Percentiles rank a stretch among this genome's conserved stretches.
phyloP scores from a whole-genome alignment of 2,797 vertebrate genomes.

The Linurgus olivaceus region DNA sequence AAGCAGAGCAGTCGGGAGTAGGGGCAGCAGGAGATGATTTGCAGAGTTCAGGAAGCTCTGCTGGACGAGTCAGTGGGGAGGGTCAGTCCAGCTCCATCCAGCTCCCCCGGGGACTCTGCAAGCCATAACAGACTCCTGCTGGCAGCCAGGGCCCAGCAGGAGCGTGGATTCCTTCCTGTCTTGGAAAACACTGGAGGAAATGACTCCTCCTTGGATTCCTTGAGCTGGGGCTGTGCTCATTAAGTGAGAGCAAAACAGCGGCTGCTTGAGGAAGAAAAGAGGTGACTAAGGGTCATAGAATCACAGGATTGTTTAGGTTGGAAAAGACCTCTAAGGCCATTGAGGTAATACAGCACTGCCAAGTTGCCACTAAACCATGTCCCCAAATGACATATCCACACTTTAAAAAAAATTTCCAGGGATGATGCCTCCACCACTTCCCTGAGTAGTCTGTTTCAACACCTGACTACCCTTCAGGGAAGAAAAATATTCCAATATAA shows the following conservation, averaged over 20 bases:
- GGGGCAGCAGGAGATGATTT: background rate
- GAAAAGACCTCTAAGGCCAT: background rate
- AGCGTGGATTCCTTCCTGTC: conserved; percentile 38
- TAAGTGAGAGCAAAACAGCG: background rate
- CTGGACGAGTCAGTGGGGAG: background rate
- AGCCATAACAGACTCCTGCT: background rate
- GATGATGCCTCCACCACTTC: background rate
- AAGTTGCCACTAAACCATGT: background rate
- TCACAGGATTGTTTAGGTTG: background rate
- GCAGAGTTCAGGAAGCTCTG: background rate
- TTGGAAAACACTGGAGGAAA: conserved; percentile 26
- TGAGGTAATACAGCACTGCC: background rate
- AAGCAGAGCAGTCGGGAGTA: background rate
- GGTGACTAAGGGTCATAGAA: background rate
- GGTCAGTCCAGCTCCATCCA: background rate
- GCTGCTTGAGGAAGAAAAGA: background rate
- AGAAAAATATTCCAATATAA: background rate
- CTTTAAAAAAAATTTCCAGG: background rate
- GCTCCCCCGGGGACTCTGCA: background rate
- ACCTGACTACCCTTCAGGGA: background rate
- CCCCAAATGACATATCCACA: background rate
- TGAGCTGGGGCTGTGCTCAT: background rate
- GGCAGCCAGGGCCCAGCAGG: background rate
- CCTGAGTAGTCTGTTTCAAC: background rate
- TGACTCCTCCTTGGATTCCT: background rate